Evolutionary conservation across 2,113 vertebrate genomes (phyloP), one percentile per base, ranked within the genome.

Genomic region (Thryonomys swinderianus): DNA sequence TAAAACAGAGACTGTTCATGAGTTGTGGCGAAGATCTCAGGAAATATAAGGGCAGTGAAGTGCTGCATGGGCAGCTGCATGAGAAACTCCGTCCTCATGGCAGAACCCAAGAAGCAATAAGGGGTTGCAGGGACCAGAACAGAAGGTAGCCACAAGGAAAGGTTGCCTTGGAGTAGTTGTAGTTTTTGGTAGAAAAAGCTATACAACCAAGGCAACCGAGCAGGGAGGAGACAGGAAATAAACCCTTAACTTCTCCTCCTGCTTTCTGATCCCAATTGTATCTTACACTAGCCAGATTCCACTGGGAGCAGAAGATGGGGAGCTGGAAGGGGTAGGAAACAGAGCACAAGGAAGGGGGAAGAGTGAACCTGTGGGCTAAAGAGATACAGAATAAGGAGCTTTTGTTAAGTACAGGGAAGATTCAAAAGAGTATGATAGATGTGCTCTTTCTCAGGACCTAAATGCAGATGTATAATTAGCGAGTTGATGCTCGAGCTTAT

Each of bases 191-290:
- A 55, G 71, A 78, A 86, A 93, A 23, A 53, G 25, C 13, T 32
- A 76, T 62, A 37, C 34, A 67, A 85, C 18, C 64, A 66, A 42
- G 93, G 82, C 88, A 81, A 93, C 20, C 25, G 85, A 4, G 23
- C 34, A 55, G 13, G 6, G 5, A 64, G 25, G 17, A 88, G 48
- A 27, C 74, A 16, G 57, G 51, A 51, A 90, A 51, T 51, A 25
- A 32, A 88, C 30, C 57, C 3, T 48, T 69, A 59, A 62, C 7
- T 32, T 66, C 9, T 57, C 23, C 21, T 87, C 40, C 16, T 57
- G 2, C 51, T 90, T 69, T 7, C 48, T 37, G 21, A 53, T 81
- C 69, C 61, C 30, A 23, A 0, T 25, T 66, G 14, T 57, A 9
- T 85, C 42, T 79, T 48, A 42, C 42, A 69, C 11, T 48, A 53